Base-by-base conservation (phyloP, 1,140 invertebrate species). In the Lepidurus apus region DNA sequence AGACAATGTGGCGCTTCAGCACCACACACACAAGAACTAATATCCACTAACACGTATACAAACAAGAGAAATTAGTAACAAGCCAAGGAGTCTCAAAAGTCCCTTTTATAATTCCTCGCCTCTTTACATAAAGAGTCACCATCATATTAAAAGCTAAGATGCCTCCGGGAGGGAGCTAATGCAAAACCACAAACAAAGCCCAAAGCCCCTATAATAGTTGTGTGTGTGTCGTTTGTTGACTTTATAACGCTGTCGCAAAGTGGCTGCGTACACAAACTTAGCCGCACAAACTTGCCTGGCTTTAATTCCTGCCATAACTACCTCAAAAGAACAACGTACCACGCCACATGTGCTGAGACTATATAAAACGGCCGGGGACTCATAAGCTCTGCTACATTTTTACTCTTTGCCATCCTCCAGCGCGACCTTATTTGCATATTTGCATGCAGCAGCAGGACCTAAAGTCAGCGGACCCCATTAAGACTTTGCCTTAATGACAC, bases 1-100 rank as follows among this genome's bases (percentile, higher is more conserved):
- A 65, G 53, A 65, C 53, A 65, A 65, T 65, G 53, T 65, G 53
- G 53, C 53, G 53, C 53, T 65, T 65, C 53, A 65, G 53, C 53
- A 65, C 53, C 53, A 65, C 53, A 65, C 47, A 65, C 53, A 65
- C 17, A 13, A 65, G 53, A 13, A 65, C 53, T 34, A 34, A 34
- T 34, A 34, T 34, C 34, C 34, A 34, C 34, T 34, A 34, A 34
- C 34, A 34, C 34, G 34, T 34, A 34, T 34, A 34, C 34, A 34
- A 34, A 34, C 34, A 34, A 34, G 34, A 34, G 34, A 34, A 34
- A 34, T 34, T 34, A 65, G n/a, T 65, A 65, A 65, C 53, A 65
- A 65, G 53, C n/a, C 17, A 65, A 65, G 53, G 4, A 7, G 17
- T 65, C 53, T 34, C 34, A 34, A 34, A 34, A 65, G 53, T 65